phyloP scores from a whole-genome alignment of 30 jellyfish, hydroid and myxozoan genomes.

The Pseudorhiza aurosa region DNA sequence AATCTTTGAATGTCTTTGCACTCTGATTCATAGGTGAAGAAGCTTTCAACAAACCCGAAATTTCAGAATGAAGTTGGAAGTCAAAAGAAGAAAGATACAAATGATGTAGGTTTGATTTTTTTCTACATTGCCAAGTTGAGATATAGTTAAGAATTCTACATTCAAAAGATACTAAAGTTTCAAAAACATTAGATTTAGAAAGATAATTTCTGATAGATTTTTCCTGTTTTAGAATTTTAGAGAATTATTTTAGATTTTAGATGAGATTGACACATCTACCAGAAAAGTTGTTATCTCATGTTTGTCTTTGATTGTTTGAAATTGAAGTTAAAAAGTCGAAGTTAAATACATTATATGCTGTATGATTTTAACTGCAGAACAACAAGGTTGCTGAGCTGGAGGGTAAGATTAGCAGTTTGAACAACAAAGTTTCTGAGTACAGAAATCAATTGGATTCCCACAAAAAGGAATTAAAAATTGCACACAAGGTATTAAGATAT shows the following conservation, averaged over 20 bases:
- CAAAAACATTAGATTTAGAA: too few relatives aligned
- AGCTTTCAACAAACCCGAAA: background rate
- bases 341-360: too few relatives aligned
- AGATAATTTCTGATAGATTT: too few relatives aligned
- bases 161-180: too few relatives aligned
- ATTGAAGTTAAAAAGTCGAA: too few relatives aligned
- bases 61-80: background rate
- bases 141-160: too few relatives aligned
- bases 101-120: background rate
- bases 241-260: too few relatives aligned
- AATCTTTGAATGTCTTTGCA: too few relatives aligned
- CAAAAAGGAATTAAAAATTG: constrained; percentile 85
- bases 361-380: constrained; percentile 53
- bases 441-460: constrained; percentile 81
- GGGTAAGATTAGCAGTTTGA: constrained; percentile 63
- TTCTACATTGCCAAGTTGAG: background rate
- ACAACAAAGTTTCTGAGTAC: constrained; percentile 58
- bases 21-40: background rate
- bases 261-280: too few relatives aligned
- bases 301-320: too few relatives aligned
- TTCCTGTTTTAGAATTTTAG: too few relatives aligned
- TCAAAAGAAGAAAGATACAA: background rate
- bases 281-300: too few relatives aligned
- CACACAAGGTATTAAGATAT: constrained; percentile 73
- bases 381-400: constrained; percentile 53